These are phyloP conservation scores for Ancistrus triradiatus DNA, from an alignment of 2,113 vertebrate species.

Conservation along the genomic window DNA sequence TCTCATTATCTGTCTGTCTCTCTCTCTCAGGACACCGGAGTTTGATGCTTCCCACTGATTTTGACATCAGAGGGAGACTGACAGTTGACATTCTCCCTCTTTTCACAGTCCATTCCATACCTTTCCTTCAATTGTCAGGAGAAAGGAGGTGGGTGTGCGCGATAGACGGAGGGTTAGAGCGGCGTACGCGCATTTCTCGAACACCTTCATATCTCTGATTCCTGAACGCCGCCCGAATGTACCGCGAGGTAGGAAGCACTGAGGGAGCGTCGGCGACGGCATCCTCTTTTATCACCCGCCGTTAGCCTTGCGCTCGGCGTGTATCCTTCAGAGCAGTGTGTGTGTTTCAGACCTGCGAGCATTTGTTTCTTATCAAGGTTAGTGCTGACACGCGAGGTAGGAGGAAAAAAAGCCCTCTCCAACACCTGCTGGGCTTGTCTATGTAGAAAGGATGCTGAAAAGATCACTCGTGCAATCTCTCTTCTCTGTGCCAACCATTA, in stretches of 20 bases:
- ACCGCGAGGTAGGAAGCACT: slow-evolving; percentile 1
- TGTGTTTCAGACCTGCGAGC: slow-evolving; percentile 3
- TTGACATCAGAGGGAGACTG: slow-evolving; percentile 60
- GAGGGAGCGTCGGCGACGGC: slow-evolving; percentile 21
- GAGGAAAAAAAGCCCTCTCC: slow-evolving; percentile 2
- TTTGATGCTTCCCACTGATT: slow-evolving; percentile 67
- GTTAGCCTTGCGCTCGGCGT: neutral
- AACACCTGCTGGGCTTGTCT: slow-evolving; percentile 31
- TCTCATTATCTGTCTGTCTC: slow-evolving; percentile 30
- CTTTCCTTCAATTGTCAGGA: slow-evolving; percentile 65
- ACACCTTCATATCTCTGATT: slow-evolving; percentile 37
- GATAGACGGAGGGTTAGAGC: slow-evolving; percentile 31
- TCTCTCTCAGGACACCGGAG: slow-evolving; percentile 49
- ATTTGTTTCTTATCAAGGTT: slow-evolving; percentile 38
- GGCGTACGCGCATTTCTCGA: slow-evolving; percentile 20
- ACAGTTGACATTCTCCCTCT: slow-evolving; percentile 76
- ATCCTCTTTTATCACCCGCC: slow-evolving; percentile 1
- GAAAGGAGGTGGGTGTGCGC: slow-evolving; percentile 30
- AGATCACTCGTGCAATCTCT: no score
- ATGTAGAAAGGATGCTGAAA: neutral
- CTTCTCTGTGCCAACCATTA: no score
- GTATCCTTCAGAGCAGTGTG: neutral
- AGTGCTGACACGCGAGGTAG: neutral
- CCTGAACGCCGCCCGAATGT: slow-evolving; percentile 5
- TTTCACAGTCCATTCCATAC: slow-evolving; percentile 63